A percentile compares a stretch with the other conserved stretches of the same genome.
phyloP scores from a whole-genome alignment of 2,888 invertebrate species.

The Leptinotarsa juncta region DNA sequence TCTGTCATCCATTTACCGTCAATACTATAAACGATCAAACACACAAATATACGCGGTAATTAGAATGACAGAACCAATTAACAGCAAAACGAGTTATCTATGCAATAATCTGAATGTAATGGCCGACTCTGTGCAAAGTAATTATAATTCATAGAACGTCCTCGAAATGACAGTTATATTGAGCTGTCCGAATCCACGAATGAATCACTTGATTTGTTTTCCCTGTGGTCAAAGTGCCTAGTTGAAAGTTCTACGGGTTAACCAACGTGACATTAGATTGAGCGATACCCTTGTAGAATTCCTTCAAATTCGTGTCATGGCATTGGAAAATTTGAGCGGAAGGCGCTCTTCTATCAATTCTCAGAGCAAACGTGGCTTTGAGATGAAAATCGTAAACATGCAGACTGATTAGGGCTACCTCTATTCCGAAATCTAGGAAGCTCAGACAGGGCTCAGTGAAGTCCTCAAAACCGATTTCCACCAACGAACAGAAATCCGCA shows the following conservation, averaged over 20 bases:
- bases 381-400: too few relatives aligned
- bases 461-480: too few relatives aligned
- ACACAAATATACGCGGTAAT: constrained; percentile 30
- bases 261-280: constrained; percentile 42
- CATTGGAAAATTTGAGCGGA: constrained; percentile 4
- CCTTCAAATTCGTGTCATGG: constrained; percentile 13
- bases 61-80: constrained; percentile 44
- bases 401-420: too few relatives aligned
- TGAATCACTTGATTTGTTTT: constrained; percentile 47
- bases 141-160: constrained; percentile 45
- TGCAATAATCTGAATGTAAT: constrained; percentile 42
- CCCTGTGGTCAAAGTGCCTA: constrained; percentile 42
- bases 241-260: constrained; percentile 30
- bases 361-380: too few relatives aligned
- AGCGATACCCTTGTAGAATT: constrained; percentile 7
- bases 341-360: background rate
- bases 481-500: too few relatives aligned
- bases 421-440: too few relatives aligned
- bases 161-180: constrained; percentile 47
- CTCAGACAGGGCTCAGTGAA: too few relatives aligned
- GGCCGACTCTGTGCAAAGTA: constrained; percentile 42
- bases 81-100: constrained; percentile 43
- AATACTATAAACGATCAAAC: background rate
- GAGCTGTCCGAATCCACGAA: constrained; percentile 44
- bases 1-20: constrained; percentile 8